Conservation (phyloP, 2,888 invertebrate genomes). For the Thera obeliscata region DNA sequence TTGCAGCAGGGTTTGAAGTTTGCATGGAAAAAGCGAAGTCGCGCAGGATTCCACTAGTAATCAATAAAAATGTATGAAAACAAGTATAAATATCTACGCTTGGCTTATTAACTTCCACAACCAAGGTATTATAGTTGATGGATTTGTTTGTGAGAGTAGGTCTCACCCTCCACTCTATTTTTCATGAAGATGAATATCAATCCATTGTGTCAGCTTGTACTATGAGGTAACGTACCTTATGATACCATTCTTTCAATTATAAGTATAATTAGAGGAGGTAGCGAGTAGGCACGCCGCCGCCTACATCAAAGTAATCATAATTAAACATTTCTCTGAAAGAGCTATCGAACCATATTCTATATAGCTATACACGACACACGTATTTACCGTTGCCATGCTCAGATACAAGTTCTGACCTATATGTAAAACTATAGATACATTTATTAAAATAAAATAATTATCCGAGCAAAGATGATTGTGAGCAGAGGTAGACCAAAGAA, state of each 20-base stretch:
- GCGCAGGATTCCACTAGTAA: no score
- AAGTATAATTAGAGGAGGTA: neutral
- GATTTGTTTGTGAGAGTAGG: constrained; percentile 32
- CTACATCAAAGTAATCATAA: neutral
- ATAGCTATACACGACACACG: neutral
- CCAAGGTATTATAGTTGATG: no score
- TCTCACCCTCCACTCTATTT: constrained; percentile 34
- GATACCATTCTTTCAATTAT: no score
- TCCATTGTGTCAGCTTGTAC: constrained; percentile 28
- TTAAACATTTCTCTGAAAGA: neutral
- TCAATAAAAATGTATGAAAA: no score
- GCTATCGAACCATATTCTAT: neutral
- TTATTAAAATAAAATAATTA: no score
- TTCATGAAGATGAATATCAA: constrained; percentile 39
- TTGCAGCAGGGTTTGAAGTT: no score
- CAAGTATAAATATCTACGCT: no score
- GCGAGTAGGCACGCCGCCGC: neutral
- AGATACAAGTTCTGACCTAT: neutral
- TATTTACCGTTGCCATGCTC: neutral
- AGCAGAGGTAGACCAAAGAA: no score
- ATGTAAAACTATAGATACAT: neutral
- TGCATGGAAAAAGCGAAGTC: no score
- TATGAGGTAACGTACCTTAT: no score
- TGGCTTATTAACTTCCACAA: no score
- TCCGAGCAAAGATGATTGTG: no score